Evolutionary conservation across 1,140 invertebrate genomes (phyloP), one percentile per base, ranked within the genome.

Genomic region (Ridgeia piscesae): DNA sequence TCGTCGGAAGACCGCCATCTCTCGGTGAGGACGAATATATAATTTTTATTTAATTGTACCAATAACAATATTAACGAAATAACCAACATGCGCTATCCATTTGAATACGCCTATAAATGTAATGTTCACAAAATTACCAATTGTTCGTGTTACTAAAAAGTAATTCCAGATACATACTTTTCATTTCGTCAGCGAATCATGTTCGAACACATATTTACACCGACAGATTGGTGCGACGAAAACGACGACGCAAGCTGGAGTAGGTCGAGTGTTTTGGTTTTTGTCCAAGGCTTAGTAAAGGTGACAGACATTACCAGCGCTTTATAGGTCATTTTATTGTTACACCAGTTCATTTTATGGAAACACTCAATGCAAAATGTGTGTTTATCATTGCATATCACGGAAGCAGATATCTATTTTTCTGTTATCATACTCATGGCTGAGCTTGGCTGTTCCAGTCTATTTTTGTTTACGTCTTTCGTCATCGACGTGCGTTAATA

Each of bases 381-480:
- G 58, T 21, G 27, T 77, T 77, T 21, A 77, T 77, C 27, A 21
- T 77, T 77, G 17, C 58, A 77, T 77, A 77, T 77, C 58, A 14
- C 58, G 58, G 17, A 77, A 77, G 58, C 58, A 27, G 58, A 21
- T 27, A 77, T 77, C 58, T 77, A 31, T 77, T 77, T n/a, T 77
- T 77, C 11, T 77, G 58, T 77, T 77, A 21, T 77, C 58, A 77
- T 27, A 77, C 11, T 77, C 8, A 77, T 77, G 58, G 58, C 58
- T 77, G 58, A 21, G 27, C 58, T 77, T 77, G 8, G 27, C 58
- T 77, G 58, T 27, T 8, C 58, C 58, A 77, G 58, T 77, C 58
- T 77, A 77, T 77, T 77, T 77, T 77, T 77, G 58, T 77, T 77
- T 77, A 77, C 58, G 58, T 77, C 11, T 77, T 77, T 77, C 58